A percentile compares a stretch with the other conserved stretches of the same genome.
These are phyloP conservation scores for Acrobasis suavella DNA, from an alignment of 2,888 invertebrate genomes.

Conservation along the genomic window DNA sequence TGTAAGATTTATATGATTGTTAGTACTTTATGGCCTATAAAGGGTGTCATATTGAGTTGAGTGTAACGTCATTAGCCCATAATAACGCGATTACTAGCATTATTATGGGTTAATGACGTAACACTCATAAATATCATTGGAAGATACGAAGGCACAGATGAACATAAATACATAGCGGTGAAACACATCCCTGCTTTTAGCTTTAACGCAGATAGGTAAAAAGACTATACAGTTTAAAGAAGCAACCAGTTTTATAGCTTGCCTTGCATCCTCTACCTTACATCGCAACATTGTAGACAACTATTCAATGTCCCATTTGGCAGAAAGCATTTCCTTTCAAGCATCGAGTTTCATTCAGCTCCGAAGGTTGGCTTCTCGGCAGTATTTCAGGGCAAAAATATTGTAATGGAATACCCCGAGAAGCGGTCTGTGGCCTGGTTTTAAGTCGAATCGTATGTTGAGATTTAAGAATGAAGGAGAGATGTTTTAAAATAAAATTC, in stretches of 20 bases:
- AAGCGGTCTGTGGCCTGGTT: constrained; percentile 6
- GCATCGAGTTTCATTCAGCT: constrained; percentile 34
- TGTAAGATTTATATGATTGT: too few relatives aligned
- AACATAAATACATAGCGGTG: too few relatives aligned
- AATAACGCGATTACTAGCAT: too few relatives aligned
- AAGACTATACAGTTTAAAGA: neutral
- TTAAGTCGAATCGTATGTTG: constrained; percentile 5
- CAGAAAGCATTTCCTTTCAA: constrained; percentile 20
- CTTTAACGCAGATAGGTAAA: too few relatives aligned
- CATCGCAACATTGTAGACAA: constrained; percentile 4
- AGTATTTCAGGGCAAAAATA: constrained; percentile 59
- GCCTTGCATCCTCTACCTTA: neutral
- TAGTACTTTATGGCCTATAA: too few relatives aligned
- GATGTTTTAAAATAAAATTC: neutral
- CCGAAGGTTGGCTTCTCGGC: constrained; percentile 35
- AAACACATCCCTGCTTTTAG: too few relatives aligned
- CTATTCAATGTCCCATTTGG: constrained; percentile 15
- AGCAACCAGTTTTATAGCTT: neutral
- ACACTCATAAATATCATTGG: too few relatives aligned
- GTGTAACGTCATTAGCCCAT: too few relatives aligned
- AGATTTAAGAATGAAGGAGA: neutral
- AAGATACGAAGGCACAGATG: too few relatives aligned
- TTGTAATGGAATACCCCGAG: constrained; percentile 53
- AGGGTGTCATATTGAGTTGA: too few relatives aligned
- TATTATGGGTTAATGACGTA: too few relatives aligned